A percentile compares a stretch with the other conserved stretches of the same genome.
Evolutionary conservation across 2,113 vertebrate species (phyloP).

Genomic region (Otus sunia): DNA sequence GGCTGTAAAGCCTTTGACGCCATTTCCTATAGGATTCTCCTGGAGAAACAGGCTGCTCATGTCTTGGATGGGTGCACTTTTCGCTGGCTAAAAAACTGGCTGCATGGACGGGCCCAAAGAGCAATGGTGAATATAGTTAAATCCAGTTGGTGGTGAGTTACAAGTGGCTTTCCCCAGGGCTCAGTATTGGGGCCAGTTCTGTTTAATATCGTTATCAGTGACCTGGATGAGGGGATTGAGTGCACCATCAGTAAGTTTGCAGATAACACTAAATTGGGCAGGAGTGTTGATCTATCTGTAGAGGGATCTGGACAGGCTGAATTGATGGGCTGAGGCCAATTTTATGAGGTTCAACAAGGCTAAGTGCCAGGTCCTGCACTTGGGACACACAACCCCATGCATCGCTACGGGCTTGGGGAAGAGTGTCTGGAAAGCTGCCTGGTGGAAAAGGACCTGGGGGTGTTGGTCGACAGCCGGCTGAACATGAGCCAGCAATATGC

Average conservation of each 20-base stretch:
- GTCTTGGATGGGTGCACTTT: fast-evolving
- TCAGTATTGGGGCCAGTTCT: no score
- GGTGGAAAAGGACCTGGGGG: no score
- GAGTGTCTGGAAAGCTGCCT: no score
- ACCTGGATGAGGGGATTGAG: background rate
- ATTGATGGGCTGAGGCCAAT: background rate
- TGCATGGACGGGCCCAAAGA: background rate
- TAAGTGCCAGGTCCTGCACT: no score
- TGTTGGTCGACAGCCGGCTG: no score
- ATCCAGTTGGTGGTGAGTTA: fast-evolving
- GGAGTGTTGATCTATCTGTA: background rate
- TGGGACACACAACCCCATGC: background rate
- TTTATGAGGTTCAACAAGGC: background rate
- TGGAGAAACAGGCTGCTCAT: background rate
- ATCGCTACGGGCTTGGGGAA: no score
- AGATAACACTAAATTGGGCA: background rate
- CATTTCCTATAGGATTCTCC: no score
- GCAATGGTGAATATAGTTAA: background rate
- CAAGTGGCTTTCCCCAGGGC: background rate
- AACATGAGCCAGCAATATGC: no score
- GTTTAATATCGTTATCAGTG: no score
- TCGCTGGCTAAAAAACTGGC: background rate
- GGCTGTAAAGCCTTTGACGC: no score
- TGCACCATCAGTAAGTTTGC: background rate
- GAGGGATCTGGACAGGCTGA: background rate